phyloP scores from a whole-genome alignment of 92 coral and sea anemone genomes.

The Meandrina meandrites region DNA sequence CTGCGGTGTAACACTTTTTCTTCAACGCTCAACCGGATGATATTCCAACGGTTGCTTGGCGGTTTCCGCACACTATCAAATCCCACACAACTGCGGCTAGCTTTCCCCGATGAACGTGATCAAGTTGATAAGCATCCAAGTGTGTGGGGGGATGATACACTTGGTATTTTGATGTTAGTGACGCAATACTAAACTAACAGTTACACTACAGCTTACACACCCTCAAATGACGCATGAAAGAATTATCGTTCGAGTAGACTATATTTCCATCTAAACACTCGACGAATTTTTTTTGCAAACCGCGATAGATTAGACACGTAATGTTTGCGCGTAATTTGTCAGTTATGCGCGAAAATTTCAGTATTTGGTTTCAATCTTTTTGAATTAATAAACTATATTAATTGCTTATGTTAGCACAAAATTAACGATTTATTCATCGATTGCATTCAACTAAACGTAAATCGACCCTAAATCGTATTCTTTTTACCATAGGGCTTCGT shows the following conservation, averaged over 20 bases:
- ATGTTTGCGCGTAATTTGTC: not conserved
- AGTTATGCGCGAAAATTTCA: not conserved
- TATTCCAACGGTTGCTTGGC: not conserved
- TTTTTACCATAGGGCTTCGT: not conserved
- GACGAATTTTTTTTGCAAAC: not conserved
- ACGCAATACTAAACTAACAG: not conserved
- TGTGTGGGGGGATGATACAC: not conserved
- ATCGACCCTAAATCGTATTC: not conserved
- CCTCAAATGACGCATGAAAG: not conserved
- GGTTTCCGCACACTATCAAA: not conserved
- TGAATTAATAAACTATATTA: not conserved
- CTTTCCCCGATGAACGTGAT: conserved; percentile 6
- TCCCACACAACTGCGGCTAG: conserved; percentile 3
- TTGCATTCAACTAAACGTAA: not conserved
- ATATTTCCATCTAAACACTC: not conserved
- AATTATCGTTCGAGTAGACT: not conserved
- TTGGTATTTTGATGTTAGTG: not conserved
- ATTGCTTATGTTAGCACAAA: not conserved
- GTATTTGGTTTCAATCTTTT: not conserved
- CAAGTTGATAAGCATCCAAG: not conserved
- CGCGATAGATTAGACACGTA: conserved; percentile 8
- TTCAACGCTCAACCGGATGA: not conserved
- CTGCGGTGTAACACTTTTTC: not conserved
- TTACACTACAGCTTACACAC: not conserved
- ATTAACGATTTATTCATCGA: not conserved